A percentile compares a stretch with the other conserved stretches of the same genome.
These are phyloP conservation scores for Noctua comes DNA, from an alignment of 2,888 invertebrate species.

Conservation along the genomic window DNA sequence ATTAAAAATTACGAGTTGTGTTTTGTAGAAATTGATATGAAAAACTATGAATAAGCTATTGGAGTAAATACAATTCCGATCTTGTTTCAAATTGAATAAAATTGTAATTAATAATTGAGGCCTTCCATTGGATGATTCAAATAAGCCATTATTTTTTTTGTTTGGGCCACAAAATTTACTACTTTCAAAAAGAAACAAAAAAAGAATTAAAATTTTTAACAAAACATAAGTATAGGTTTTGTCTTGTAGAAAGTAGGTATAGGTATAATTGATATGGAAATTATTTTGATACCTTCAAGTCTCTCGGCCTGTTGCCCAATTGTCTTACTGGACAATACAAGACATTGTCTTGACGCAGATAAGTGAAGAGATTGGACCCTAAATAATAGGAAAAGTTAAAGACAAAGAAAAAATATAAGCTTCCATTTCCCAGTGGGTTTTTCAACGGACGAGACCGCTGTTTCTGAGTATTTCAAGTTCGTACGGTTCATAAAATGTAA, in stretches of 20 bases:
- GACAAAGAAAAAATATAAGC: background rate
- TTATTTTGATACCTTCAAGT: background rate
- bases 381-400: background rate
- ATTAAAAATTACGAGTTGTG: slow-evolving; percentile 20
- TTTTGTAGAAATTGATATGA: slow-evolving; percentile 21
- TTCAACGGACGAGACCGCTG: background rate
- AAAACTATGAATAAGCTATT: slow-evolving; percentile 18
- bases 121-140: background rate
- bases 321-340: background rate
- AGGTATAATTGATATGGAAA: background rate
- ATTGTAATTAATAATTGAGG: slow-evolving; percentile 2
- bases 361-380: background rate
- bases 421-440: background rate
- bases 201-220: no score
- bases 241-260: background rate
- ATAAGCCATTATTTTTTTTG: background rate
- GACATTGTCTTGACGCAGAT: background rate
- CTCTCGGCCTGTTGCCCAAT: background rate
- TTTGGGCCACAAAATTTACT: slow-evolving; percentile 32
- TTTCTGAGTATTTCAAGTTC: background rate
- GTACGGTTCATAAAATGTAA: background rate
- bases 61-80: slow-evolving; percentile 14
- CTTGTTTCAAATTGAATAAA: slow-evolving; percentile 40
- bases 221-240: background rate
- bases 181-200: no score